phyloP scores from a whole-genome alignment of 2,113 vertebrate species.

The Sander vitreus region DNA sequence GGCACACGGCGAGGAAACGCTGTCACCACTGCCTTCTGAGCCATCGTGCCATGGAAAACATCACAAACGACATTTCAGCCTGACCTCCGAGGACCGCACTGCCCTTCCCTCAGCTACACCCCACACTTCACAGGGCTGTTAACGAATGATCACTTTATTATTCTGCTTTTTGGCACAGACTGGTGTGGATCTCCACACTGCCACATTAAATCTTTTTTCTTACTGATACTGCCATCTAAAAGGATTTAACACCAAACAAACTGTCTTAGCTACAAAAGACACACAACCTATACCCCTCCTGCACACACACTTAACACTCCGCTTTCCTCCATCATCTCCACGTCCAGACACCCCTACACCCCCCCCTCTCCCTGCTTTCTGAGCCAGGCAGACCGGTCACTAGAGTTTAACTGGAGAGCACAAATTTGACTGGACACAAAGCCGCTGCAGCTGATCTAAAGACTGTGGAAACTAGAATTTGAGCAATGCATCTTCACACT shows the following conservation, averaged over 20 bases:
- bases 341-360: background rate
- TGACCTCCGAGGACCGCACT: slow-evolving; percentile 8
- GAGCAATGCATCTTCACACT: slow-evolving; percentile 22
- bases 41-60: slow-evolving; percentile 25
- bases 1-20: slow-evolving; percentile 87
- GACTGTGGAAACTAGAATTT: slow-evolving; percentile 23
- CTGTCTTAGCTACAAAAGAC: slow-evolving; percentile 39
- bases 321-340: background rate
- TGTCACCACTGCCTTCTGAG: slow-evolving; percentile 90
- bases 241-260: slow-evolving; percentile 57
- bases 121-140: slow-evolving; percentile 32
- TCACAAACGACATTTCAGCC: background rate
- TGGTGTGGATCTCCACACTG: background rate
- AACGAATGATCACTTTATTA: slow-evolving; percentile 23
- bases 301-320: slow-evolving; percentile 20
- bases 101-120: slow-evolving; percentile 19
- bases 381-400: slow-evolving; percentile 67
- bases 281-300: slow-evolving; percentile 42
- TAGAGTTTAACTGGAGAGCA: slow-evolving; percentile 49
- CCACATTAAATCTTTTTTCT: slow-evolving; percentile 32
- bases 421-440: slow-evolving; percentile 40
- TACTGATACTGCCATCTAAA: slow-evolving; percentile 47
- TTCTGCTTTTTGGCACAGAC: slow-evolving; percentile 24
- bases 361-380: slow-evolving; percentile 61
- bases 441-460: slow-evolving; percentile 39